phyloP scores from a whole-genome alignment of 2,113 vertebrate genomes.

The Vireo altiloquus region DNA sequence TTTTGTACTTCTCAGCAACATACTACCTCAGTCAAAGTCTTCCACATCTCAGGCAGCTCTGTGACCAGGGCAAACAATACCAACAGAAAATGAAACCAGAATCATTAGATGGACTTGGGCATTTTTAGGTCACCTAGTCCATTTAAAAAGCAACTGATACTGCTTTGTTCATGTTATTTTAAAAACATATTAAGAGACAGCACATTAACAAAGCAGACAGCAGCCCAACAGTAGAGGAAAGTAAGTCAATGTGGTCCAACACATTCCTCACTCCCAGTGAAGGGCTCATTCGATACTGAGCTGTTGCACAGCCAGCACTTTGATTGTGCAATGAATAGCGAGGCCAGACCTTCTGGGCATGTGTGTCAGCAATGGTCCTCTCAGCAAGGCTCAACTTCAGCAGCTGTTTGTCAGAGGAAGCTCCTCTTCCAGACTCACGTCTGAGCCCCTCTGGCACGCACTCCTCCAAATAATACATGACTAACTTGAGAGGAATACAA shows the following conservation, averaged over 20 bases:
- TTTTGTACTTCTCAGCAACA: not conserved
- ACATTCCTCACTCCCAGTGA: not conserved
- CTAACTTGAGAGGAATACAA: not conserved
- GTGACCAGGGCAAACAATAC: not conserved
- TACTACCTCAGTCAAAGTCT: not conserved
- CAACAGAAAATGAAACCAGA: not conserved
- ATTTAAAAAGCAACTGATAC: not conserved
- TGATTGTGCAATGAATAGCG: not conserved
- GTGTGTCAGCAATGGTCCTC: not conserved
- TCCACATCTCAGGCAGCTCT: not conserved
- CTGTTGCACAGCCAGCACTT: not conserved
- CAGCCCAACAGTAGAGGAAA: not conserved
- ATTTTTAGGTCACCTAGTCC: not conserved
- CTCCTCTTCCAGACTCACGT: not conserved
- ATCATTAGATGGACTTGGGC: not conserved
- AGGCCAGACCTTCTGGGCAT: not conserved
- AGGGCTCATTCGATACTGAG: not conserved
- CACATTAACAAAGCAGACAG: not conserved
- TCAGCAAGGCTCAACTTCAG: not conserved
- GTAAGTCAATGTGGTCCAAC: not conserved
- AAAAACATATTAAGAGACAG: not conserved
- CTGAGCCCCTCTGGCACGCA: not conserved
- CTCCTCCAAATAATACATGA: not conserved
- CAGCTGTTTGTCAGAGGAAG: not conserved
- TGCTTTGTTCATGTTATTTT: not conserved